Conservation (phyloP, 2,797 vertebrate genomes). For the Paratrypauchen microcephalus region DNA sequence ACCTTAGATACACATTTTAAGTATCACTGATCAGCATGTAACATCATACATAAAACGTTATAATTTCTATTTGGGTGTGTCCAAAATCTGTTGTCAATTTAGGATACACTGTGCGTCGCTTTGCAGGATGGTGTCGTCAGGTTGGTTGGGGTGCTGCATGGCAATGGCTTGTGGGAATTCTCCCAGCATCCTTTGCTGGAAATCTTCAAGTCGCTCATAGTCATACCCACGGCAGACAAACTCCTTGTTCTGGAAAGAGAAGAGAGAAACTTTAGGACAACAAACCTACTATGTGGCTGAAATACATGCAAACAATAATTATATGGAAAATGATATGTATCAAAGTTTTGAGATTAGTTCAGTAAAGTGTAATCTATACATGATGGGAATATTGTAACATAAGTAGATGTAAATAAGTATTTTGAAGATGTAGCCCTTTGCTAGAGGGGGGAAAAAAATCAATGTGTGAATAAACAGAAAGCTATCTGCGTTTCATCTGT, state of each 20-base stretch:
- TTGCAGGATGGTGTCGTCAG: constrained; percentile 93
- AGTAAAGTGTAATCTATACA: not conserved
- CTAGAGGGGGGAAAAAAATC: too few species aligned
- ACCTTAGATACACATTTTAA: not conserved
- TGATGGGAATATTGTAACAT: too few species aligned
- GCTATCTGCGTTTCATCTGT: not conserved
- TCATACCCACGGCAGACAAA: constrained; percentile 97
- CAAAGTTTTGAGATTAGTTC: not conserved
- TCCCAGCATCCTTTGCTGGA: constrained; percentile 98
- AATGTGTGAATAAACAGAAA: too few species aligned
- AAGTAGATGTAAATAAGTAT: too few species aligned
- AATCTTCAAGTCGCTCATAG: constrained; percentile 96
- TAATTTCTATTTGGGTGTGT: not conserved
- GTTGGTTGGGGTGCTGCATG: constrained; percentile 99
- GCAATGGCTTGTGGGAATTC: constrained; percentile 98
- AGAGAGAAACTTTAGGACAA: not conserved
- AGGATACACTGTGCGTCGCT: constrained; percentile 99
- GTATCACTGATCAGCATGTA: not conserved
- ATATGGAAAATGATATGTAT: not conserved
- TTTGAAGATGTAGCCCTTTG: too few species aligned
- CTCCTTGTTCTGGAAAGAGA: constrained; percentile 89
- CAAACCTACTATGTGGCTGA: constrained; percentile 2
- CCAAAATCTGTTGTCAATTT: not conserved
- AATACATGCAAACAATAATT: not conserved
- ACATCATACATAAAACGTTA: constrained; percentile 7